Percentiles rank a stretch among this genome's conserved stretches.
Evolutionary conservation across 2,888 invertebrate genomes (phyloP).

Genomic region (Epicampocera succincta): DNA sequence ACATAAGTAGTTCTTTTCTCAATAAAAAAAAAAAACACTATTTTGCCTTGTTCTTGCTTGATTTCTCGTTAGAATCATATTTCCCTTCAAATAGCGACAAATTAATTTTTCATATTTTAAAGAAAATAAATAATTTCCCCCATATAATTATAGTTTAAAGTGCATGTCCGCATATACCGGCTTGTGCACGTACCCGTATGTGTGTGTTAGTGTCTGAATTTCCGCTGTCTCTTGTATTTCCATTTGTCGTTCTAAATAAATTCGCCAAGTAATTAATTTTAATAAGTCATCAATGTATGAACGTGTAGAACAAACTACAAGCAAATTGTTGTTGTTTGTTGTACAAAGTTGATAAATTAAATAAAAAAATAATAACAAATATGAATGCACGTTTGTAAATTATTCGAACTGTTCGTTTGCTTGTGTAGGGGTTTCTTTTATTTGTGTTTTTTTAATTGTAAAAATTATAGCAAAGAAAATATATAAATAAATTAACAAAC

Average conservation of each 20-base stretch:
- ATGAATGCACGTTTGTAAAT: slow-evolving; percentile 22
- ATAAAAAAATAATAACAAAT: slow-evolving; percentile 24
- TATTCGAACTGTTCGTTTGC: slow-evolving; percentile 28
- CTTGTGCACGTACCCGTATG: neutral
- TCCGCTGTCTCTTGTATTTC: slow-evolving; percentile 52
- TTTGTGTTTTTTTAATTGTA: slow-evolving; percentile 26
- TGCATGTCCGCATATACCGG: neutral
- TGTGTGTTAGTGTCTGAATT: neutral
- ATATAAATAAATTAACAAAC: slow-evolving; percentile 55
- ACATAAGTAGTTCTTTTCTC: too few species aligned
- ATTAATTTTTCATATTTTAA: slow-evolving; percentile 28
- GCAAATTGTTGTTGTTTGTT: slow-evolving; percentile 29
- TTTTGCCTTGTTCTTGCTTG: too few species aligned
- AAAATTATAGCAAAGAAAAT: slow-evolving; percentile 41
- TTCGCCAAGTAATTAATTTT: slow-evolving; percentile 62
- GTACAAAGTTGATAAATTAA: slow-evolving; percentile 51
- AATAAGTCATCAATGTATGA: slow-evolving; percentile 47
- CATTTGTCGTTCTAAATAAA: slow-evolving; percentile 64
- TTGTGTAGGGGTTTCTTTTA: neutral
- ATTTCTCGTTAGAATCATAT: neutral
- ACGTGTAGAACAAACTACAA: slow-evolving; percentile 35
- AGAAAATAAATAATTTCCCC: slow-evolving; percentile 37
- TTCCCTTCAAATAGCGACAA: slow-evolving; percentile 14
- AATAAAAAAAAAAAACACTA: too few species aligned
- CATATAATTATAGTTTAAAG: neutral